phyloP scores from a whole-genome alignment of 1,140 invertebrate genomes.

The Temnothorax nylanderi region DNA sequence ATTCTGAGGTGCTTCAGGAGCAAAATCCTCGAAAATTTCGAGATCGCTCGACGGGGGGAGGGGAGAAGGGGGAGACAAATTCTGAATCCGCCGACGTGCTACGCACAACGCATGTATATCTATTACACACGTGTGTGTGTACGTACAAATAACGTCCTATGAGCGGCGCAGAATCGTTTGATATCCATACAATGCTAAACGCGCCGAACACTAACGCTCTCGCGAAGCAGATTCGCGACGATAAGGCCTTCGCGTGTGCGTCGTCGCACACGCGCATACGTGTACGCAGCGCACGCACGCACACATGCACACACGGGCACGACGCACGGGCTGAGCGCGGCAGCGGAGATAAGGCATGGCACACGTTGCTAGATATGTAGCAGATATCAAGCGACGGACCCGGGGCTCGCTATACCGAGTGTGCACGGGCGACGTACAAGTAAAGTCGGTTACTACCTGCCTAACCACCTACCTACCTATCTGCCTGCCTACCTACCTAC shows the following conservation, averaged over 20 bases:
- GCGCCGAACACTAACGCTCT: conserved; percentile 65
- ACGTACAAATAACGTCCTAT: conserved; percentile 15
- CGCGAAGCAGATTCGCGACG: conserved; percentile 52
- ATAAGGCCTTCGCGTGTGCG: conserved; percentile 36
- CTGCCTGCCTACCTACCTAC: conserved; percentile 56
- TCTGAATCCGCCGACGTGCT: conserved; percentile 19
- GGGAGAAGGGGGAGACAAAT: neutral
- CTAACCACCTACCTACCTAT: conserved; percentile 66
- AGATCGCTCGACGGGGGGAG: neutral
- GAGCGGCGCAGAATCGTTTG: conserved; percentile 69
- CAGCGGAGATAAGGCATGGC: conserved; percentile 79
- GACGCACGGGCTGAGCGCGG: conserved; percentile 70
- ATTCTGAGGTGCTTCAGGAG: neutral
- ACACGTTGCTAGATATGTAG: conserved; percentile 80
- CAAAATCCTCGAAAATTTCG: neutral
- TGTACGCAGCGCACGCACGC: neutral
- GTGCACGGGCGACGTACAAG: conserved; percentile 69
- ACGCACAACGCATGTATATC: neutral
- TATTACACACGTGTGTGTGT: neutral
- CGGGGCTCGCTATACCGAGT: conserved; percentile 68
- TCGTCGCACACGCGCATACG: neutral
- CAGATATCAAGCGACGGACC: conserved; percentile 75
- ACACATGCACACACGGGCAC: conserved; percentile 17
- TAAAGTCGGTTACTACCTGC: conserved; percentile 72
- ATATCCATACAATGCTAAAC: conserved; percentile 77